Conservation (phyloP, 2,888 invertebrate species). For the Oxyteleia sp. region DNA sequence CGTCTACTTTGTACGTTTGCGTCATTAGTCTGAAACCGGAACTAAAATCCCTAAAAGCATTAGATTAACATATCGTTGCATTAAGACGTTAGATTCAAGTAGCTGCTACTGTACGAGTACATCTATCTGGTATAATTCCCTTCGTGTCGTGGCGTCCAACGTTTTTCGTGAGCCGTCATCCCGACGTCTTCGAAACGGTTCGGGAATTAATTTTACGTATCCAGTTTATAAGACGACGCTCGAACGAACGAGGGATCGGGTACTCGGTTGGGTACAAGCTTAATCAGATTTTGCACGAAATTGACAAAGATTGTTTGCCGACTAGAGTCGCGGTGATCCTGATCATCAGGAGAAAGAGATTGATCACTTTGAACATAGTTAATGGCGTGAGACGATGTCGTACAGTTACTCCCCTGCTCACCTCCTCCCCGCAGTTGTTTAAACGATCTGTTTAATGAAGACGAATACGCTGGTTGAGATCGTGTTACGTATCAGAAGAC, state of each 20-base stretch:
- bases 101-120: slow-evolving; percentile 67
- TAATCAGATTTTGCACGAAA: slow-evolving; percentile 79
- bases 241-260: slow-evolving; percentile 52
- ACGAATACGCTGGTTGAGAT: slow-evolving; percentile 60
- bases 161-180: slow-evolving; percentile 60
- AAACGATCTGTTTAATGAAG: slow-evolving; percentile 65
- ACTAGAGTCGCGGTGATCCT: slow-evolving; percentile 72
- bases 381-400: slow-evolving; percentile 58
- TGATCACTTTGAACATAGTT: slow-evolving; percentile 68
- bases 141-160: slow-evolving; percentile 59
- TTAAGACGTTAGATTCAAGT: slow-evolving; percentile 78
- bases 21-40: too few relatives aligned
- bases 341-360: slow-evolving; percentile 71
- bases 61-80: too few relatives aligned
- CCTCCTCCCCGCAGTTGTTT: slow-evolving; percentile 19
- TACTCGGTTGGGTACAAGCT: slow-evolving; percentile 66
- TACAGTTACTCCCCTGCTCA: too few relatives aligned
- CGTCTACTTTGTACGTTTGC: too few relatives aligned
- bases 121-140: slow-evolving; percentile 83
- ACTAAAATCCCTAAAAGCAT: too few relatives aligned
- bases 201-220: slow-evolving; percentile 75
- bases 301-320: slow-evolving; percentile 85
- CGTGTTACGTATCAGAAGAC: slow-evolving; percentile 32
- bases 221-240: slow-evolving; percentile 70
- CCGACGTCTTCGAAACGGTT: slow-evolving; percentile 71